Percentiles rank a stretch among this genome's conserved stretches.
phyloP scores from a whole-genome alignment of 2,113 vertebrate species.

The Gymnobelideus leadbeateri region DNA sequence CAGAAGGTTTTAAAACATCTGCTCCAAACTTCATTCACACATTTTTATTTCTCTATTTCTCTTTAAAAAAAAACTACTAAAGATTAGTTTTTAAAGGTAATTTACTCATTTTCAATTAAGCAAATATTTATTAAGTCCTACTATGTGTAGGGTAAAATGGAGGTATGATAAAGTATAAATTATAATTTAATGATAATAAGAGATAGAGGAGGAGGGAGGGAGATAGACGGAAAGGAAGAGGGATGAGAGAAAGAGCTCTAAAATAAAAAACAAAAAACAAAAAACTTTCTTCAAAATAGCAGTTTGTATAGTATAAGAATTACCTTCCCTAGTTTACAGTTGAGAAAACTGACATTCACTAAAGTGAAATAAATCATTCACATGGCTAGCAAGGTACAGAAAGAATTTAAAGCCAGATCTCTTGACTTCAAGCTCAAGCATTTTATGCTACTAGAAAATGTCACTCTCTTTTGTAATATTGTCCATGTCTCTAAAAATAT shows the following conservation, averaged over 20 bases:
- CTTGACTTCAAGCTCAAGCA: constrained; percentile 3
- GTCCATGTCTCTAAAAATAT: constrained; percentile 11
- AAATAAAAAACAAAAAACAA: neutral
- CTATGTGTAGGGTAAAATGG: neutral
- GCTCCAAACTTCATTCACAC: constrained; percentile 13
- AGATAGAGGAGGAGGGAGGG: neutral
- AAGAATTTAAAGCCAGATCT: neutral
- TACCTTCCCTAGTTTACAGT: neutral
- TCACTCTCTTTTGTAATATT: constrained; percentile 54
- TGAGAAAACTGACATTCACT: constrained; percentile 19
- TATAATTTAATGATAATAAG: neutral
- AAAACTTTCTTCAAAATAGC: neutral
- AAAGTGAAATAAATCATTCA: neutral
- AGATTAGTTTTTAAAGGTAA: neutral
- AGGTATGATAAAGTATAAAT: neutral
- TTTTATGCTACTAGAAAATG: constrained; percentile 40
- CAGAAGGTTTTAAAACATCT: neutral
- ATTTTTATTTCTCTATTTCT: neutral
- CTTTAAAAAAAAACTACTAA: constrained; percentile 22
- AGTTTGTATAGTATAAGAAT: neutral
- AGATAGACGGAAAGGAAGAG: neutral
- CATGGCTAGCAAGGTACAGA: neutral
- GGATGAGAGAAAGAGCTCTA: neutral
- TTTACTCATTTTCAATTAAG: neutral
- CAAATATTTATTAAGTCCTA: neutral